These are phyloP conservation scores for Tenthredo distinguenda DNA, from an alignment of 2,888 invertebrate species.

Conservation along the genomic window DNA sequence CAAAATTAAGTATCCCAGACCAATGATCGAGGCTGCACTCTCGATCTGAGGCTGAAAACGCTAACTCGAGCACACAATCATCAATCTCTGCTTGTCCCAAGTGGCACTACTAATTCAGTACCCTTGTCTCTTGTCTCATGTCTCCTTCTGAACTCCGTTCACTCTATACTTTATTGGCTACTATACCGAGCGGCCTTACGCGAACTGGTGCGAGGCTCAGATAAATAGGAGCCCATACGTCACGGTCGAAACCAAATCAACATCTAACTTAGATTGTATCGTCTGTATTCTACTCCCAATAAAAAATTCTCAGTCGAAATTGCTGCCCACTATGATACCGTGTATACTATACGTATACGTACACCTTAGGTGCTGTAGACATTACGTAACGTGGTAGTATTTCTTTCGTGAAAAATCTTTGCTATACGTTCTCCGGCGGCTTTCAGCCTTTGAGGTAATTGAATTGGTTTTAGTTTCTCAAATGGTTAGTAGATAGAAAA, in stretches of 20 bases:
- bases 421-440: not conserved
- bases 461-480: slow-evolving; percentile 13
- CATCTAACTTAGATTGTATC: slow-evolving; percentile 30
- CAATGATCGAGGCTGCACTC: slow-evolving; percentile 29
- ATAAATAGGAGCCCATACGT: slow-evolving; percentile 72
- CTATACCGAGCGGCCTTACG: slow-evolving; percentile 31
- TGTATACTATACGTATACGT: not conserved
- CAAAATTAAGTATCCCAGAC: not conserved
- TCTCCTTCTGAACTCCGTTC: slow-evolving; percentile 62
- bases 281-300: not conserved
- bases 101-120: slow-evolving; percentile 75
- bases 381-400: not conserved
- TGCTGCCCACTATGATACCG: not conserved
- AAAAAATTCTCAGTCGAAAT: slow-evolving; percentile 12
- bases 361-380: not conserved
- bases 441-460: slow-evolving; percentile 30
- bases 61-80: slow-evolving; percentile 62
- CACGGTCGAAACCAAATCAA: slow-evolving; percentile 61
- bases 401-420: not conserved
- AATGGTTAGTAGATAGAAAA: not conserved
- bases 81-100: slow-evolving; percentile 74
- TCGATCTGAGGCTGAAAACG: slow-evolving; percentile 20
- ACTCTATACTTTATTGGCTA: slow-evolving; percentile 61
- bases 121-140: slow-evolving; percentile 68
- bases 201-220: slow-evolving; percentile 63